These are phyloP conservation scores for Tetheella fluctuosa DNA, from an alignment of 2,888 invertebrate species.

Conservation along the genomic window DNA sequence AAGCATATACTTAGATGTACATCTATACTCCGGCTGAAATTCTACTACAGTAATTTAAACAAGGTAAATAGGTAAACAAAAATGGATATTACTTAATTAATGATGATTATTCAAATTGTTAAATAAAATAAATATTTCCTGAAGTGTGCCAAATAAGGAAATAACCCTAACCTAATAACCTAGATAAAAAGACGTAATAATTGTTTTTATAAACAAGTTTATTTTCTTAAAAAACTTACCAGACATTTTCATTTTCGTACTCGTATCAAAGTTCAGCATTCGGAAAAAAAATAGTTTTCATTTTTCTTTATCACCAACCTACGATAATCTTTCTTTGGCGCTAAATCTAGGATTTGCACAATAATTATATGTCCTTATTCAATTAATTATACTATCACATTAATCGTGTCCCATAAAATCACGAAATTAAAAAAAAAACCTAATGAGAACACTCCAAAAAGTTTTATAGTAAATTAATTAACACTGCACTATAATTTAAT, in stretches of 20 bases:
- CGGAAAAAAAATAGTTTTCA: constrained; percentile 34
- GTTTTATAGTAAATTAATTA: neutral
- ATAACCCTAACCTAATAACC: neutral
- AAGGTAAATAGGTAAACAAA: no score
- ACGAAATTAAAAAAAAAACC: neutral
- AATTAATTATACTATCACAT: neutral
- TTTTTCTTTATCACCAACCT: constrained; percentile 23
- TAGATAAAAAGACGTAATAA: neutral
- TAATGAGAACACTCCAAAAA: neutral
- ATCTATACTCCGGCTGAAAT: constrained; percentile 23
- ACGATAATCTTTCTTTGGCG: neutral
- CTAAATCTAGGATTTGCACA: neutral
- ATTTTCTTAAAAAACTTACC: constrained; percentile 57
- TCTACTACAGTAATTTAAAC: neutral
- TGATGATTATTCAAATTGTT: neutral
- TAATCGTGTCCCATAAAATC: neutral
- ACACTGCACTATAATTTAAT: constrained; percentile 10
- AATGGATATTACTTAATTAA: no score
- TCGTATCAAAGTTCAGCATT: constrained; percentile 61
- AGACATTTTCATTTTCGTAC: constrained; percentile 77
- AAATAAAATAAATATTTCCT: constrained; percentile 1
- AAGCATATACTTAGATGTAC: no score
- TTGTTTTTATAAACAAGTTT: neutral
- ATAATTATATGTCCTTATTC: neutral
- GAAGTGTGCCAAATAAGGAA: constrained; percentile 1